phyloP scores from a whole-genome alignment of 1,140 invertebrate species.

The Tetraneura akinire region DNA sequence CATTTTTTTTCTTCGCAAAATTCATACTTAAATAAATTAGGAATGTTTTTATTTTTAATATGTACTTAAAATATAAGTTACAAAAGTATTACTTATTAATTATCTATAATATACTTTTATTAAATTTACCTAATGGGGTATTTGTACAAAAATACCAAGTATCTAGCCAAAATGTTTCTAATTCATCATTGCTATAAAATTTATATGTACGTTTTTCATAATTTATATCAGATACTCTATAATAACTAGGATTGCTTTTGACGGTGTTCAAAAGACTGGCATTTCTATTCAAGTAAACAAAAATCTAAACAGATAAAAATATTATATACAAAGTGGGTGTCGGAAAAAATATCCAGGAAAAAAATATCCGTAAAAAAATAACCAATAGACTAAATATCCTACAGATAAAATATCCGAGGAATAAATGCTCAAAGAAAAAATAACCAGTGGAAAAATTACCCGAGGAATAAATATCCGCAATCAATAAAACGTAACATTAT shows the following conservation, averaged over 20 bases:
- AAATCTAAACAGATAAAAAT: conserved; percentile 16
- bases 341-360: no score
- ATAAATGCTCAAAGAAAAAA: no score
- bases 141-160: conserved; percentile 50
- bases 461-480: no score
- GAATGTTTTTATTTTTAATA: no score
- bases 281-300: conserved; percentile 35
- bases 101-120: neutral
- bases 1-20: no score
- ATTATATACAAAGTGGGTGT: neutral
- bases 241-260: conserved; percentile 23
- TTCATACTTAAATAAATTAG: no score
- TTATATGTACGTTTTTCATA: conserved; percentile 38
- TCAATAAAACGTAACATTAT: no score
- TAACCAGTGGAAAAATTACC: no score
- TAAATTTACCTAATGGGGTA: conserved; percentile 30
- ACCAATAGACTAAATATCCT: no score
- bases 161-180: conserved; percentile 45
- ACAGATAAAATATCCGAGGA: no score
- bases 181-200: conserved; percentile 36
- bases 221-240: conserved; percentile 33
- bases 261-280: conserved; percentile 41
- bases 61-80: no score
- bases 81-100: neutral
- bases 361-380: no score